Percentiles rank a stretch among this genome's conserved stretches.
Conservation (phyloP, 2,113 vertebrate genomes). For the Puntigrus tetrazona region DNA sequence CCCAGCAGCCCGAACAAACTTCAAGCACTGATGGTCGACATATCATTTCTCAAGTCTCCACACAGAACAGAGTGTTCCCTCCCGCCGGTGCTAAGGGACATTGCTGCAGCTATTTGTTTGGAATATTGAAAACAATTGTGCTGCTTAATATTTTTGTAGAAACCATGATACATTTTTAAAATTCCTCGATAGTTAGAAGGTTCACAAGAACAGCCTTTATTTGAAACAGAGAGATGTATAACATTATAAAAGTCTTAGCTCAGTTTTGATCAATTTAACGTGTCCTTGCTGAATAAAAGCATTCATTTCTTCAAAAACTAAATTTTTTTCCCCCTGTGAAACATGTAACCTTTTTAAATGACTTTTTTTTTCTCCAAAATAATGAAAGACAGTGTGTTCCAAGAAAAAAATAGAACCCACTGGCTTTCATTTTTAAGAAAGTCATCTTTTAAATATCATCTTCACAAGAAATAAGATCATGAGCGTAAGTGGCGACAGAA, state of each 20-base stretch:
- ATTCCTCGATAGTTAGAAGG: neutral
- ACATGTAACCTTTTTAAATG: neutral
- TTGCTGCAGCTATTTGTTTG: neutral
- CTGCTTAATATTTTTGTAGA: neutral
- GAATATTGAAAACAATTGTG: neutral
- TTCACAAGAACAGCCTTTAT: neutral
- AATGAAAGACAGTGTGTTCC: too few species aligned
- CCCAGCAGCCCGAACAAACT: neutral
- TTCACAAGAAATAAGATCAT: too few species aligned
- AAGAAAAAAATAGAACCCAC: too few species aligned
- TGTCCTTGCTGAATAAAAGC: neutral
- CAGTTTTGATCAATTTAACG: neutral
- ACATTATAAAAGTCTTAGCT: neutral
- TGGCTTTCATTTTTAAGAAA: too few species aligned
- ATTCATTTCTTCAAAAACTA: neutral
- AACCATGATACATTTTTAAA: neutral
- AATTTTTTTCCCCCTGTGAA: neutral
- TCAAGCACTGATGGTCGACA: neutral
- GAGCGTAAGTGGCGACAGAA: neutral
- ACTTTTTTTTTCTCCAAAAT: too few species aligned
- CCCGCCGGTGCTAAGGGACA: neutral
- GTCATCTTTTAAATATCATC: too few species aligned
- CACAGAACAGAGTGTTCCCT: constrained; percentile 9
- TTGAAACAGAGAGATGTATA: neutral
- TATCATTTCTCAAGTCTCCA: constrained; percentile 8